phyloP scores from a whole-genome alignment of 2,797 vertebrate species.

The Carcharodon carcharias region DNA sequence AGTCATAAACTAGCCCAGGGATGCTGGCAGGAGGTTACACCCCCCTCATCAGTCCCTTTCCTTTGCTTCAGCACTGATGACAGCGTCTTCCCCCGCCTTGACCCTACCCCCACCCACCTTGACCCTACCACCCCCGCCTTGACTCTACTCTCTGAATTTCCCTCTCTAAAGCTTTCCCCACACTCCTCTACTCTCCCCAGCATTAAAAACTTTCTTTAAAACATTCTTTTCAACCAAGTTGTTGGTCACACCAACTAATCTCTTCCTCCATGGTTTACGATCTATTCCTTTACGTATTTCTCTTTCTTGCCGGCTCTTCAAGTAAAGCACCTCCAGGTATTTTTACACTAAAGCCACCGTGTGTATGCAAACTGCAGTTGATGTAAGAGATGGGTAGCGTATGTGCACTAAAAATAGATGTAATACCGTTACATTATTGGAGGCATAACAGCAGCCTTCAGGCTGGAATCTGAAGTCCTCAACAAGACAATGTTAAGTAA shows the following conservation, averaged over 20 bases:
- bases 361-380: background rate
- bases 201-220: background rate
- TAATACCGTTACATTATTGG: too few species aligned
- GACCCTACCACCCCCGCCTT: background rate
- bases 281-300: background rate
- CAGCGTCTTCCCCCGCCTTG: background rate
- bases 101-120: background rate
- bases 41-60: background rate
- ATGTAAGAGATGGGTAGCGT: background rate
- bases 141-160: background rate
- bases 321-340: background rate
- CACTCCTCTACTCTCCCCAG: too few species aligned
- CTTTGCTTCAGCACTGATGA: background rate
- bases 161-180: too few species aligned
- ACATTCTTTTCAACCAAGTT: background rate
- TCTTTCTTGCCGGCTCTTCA: background rate
- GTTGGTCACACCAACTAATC: too few species aligned
- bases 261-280: background rate
- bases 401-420: background rate
- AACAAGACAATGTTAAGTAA: background rate
- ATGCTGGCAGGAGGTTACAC: too few species aligned
- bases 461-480: background rate
- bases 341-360: background rate
- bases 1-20: background rate
- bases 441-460: background rate